Evolutionary conservation across 2,888 invertebrate species (phyloP).

Genomic region (Dynastes grantii): DNA sequence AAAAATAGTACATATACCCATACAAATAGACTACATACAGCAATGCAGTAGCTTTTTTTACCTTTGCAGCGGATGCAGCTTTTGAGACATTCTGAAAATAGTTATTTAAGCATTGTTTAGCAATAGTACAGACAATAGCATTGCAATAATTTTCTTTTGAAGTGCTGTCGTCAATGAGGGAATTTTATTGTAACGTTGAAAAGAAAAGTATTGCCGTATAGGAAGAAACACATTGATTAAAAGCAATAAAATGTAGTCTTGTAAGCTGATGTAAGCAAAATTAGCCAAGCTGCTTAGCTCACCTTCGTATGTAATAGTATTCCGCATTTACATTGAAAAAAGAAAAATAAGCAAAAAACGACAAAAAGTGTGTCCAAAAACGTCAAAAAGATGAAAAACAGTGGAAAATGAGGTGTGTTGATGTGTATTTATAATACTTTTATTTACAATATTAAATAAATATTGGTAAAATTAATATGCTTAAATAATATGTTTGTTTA

Average conservation of each 20-base stretch:
- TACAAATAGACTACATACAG: slow-evolving; percentile 10
- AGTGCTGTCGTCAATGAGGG: background rate
- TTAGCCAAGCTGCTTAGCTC: slow-evolving; percentile 50
- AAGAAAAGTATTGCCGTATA: slow-evolving; percentile 31
- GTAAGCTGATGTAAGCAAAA: slow-evolving; percentile 42
- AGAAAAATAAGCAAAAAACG: slow-evolving; percentile 43
- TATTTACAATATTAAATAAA: slow-evolving; percentile 52
- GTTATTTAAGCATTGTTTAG: slow-evolving; percentile 55
- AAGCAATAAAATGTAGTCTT: slow-evolving; percentile 36
- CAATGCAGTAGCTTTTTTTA: slow-evolving; percentile 51
- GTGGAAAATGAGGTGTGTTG: slow-evolving; percentile 35
- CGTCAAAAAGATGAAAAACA: slow-evolving; percentile 12
- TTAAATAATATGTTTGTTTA: slow-evolving; percentile 40
- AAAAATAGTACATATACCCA: background rate
- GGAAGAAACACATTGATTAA: slow-evolving; percentile 34
- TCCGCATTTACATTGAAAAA: slow-evolving; percentile 45
- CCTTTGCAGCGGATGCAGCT: slow-evolving; percentile 59
- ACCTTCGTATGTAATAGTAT: slow-evolving; percentile 47
- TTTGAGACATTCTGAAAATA: slow-evolving; percentile 58
- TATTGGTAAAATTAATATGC: slow-evolving; percentile 47
- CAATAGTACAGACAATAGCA: slow-evolving; percentile 4
- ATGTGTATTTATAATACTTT: slow-evolving; percentile 46
- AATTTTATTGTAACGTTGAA: background rate
- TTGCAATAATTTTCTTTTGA: slow-evolving; percentile 42
- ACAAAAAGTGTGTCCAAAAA: slow-evolving; percentile 44